Conservation (phyloP, 92 coral and sea anemone species). For the Isaurus tuberculatus region DNA sequence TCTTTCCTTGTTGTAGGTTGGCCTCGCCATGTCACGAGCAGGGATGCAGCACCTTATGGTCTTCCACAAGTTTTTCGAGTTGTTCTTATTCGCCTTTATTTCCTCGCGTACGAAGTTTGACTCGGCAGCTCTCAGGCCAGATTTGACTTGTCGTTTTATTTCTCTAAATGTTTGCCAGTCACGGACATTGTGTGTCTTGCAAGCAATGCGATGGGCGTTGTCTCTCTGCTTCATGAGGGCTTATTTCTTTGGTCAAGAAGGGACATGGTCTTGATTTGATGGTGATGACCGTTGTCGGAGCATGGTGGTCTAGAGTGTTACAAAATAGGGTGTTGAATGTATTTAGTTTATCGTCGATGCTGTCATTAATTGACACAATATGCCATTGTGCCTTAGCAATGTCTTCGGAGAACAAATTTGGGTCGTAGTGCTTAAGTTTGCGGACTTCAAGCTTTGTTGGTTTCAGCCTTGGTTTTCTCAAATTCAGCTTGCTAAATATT, state of each 20-base stretch:
- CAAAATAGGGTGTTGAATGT: conserved; percentile 3
- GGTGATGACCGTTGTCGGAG: conserved; percentile 19
- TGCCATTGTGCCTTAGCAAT: conserved; percentile 12
- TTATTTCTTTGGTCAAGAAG: conserved; percentile 23
- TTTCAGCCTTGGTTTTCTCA: conserved; percentile 17
- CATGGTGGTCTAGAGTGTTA: background rate
- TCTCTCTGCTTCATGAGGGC: conserved; percentile 29
- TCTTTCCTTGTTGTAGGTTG: conserved; percentile 23
- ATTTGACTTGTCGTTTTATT: conserved; percentile 23
- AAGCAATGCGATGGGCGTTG: conserved; percentile 26
- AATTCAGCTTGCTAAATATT: background rate
- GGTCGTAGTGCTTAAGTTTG: conserved; percentile 5
- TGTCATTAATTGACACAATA: conserved; percentile 2
- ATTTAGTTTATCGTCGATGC: conserved; percentile 12
- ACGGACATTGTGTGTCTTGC: conserved; percentile 10
- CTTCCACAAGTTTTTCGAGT: conserved; percentile 22
- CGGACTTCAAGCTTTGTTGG: conserved; percentile 7
- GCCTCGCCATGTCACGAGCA: conserved; percentile 22
- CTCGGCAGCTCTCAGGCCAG: conserved; percentile 28
- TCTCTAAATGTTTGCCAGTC: conserved; percentile 34
- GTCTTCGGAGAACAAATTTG: conserved; percentile 18
- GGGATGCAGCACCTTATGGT: conserved; percentile 33
- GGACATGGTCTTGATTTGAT: conserved; percentile 20
- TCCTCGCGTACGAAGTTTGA: conserved; percentile 24
- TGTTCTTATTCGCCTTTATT: conserved; percentile 11